These are phyloP conservation scores for Apis mellifera DNA, from an alignment of 1,140 invertebrate genomes.

Conservation along the genomic window Amel_HAv3.1 CM009936.2:16191501-16192000, in stretches of 20 bases:
- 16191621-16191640: slow-evolving; percentile 36
- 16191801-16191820: not conserved
- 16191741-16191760: not conserved
- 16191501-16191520: slow-evolving; percentile 39
- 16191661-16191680: not conserved
- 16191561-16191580: slow-evolving; percentile 57
- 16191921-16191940: too few species aligned
- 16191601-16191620: slow-evolving; percentile 51
- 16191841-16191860: too few species aligned
- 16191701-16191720: not conserved
- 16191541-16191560: slow-evolving; percentile 44
- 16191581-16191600: slow-evolving; percentile 35
- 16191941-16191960: too few species aligned
- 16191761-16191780: not conserved
- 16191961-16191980: not conserved
- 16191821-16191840: not conserved
- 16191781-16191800: not conserved
- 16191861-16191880: too few species aligned
- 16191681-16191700: not conserved
- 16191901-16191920: too few species aligned
- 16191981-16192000: not conserved
- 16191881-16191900: too few species aligned
- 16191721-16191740: not conserved
- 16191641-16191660: not conserved
- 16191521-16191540: slow-evolving; percentile 34